Percentiles rank a stretch among this genome's conserved stretches.
These are phyloP conservation scores for Gibbula magus DNA, from an alignment of 2,888 invertebrate species.

Conservation along the genomic window DNA sequence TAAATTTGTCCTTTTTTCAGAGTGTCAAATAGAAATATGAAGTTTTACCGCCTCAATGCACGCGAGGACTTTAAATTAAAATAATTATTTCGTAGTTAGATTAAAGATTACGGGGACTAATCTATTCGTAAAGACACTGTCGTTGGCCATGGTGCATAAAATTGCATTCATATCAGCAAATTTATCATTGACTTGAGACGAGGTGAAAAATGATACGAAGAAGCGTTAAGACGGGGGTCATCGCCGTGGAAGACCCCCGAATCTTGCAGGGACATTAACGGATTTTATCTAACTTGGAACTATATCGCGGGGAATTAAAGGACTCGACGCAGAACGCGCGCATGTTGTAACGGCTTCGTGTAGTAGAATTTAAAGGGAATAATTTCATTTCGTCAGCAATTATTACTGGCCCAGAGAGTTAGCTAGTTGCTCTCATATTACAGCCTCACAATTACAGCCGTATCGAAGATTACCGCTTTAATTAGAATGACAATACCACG, in stretches of 20 bases:
- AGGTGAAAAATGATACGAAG: constrained; percentile 10
- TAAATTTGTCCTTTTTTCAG: too few relatives aligned
- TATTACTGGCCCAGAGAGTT: constrained; percentile 25
- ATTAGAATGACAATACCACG: constrained; percentile 49
- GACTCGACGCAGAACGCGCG: neutral
- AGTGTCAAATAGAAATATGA: too few relatives aligned
- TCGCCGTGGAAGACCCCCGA: neutral
- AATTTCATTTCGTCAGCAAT: constrained; percentile 32
- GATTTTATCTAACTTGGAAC: constrained; percentile 19
- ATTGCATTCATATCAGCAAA: constrained; percentile 6
- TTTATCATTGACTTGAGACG: neutral
- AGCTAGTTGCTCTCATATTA: constrained; percentile 33
- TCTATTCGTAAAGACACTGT: constrained; percentile 1
- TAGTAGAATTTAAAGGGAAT: constrained; percentile 27
- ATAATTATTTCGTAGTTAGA: neutral
- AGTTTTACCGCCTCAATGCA: too few relatives aligned
- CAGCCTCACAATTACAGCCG: constrained; percentile 43
- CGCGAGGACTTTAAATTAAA: neutral
- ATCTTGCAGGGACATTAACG: constrained; percentile 13
- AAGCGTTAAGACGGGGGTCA: neutral
- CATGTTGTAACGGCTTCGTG: constrained; percentile 12
- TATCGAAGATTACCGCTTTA: constrained; percentile 48
- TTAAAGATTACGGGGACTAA: neutral
- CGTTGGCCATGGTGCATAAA: neutral
- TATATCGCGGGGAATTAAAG: constrained; percentile 12